These are phyloP conservation scores for Autographa gamma DNA, from an alignment of 2,888 invertebrate genomes.

Conservation along the genomic window DNA sequence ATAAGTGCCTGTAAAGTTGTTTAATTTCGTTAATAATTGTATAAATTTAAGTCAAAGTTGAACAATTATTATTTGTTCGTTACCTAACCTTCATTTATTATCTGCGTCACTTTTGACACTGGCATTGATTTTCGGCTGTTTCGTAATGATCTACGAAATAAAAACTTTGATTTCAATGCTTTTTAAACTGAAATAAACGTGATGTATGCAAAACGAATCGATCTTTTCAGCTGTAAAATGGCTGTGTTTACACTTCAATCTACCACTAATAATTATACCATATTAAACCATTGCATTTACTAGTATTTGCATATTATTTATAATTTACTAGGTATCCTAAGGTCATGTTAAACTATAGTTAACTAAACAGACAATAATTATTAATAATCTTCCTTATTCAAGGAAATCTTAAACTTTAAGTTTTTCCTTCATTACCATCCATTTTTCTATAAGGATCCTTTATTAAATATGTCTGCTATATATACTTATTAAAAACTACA, in stretches of 20 bases:
- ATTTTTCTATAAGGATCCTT: no score
- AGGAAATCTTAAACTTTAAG: neutral
- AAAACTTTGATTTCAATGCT: neutral
- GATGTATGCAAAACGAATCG: neutral
- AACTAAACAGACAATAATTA: no score
- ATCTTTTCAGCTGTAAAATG: neutral
- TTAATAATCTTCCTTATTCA: neutral
- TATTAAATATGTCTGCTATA: no score
- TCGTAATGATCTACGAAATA: constrained; percentile 40
- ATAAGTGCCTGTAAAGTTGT: neutral
- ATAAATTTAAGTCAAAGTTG: constrained; percentile 19
- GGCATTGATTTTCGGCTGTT: constrained; percentile 68
- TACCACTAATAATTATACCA: no score
- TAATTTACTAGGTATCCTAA: no score
- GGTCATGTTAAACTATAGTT: no score
- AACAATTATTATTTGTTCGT: constrained; percentile 54
- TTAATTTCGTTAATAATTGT: neutral
- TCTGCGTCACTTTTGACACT: constrained; percentile 56
- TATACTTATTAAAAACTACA: no score
- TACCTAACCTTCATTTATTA: constrained; percentile 65
- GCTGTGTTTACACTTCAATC: neutral
- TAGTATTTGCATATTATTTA: no score
- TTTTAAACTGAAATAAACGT: neutral
- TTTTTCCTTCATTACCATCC: neutral
- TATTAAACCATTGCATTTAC: no score